Evolutionary conservation across 2,888 invertebrate species (phyloP), one percentile per base, ranked within the genome.

Genomic region (Troides aeacus): DNA sequence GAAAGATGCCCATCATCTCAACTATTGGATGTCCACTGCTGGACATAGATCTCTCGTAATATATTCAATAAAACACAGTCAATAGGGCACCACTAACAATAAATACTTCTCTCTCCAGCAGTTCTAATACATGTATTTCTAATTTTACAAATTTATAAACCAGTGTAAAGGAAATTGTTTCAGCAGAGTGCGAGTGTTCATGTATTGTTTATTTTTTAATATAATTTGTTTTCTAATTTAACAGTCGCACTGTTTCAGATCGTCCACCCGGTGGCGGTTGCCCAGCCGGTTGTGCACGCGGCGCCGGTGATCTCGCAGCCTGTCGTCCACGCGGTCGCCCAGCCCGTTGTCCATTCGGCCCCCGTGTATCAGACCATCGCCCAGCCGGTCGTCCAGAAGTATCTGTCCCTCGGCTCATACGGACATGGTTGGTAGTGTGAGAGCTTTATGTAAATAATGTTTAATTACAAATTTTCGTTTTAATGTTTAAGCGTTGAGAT

Each of bases 401-500:
- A 70, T 63, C 66, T 70, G 69, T 76, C 74, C 30, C 73, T 77
- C 21, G 78, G 78, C 8, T 78, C 77, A 46, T 82, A 80, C 70
- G 88, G 87, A 57, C 90, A 90, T 71, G 88, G 89, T n/a, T 91
- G 91, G 91, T 92, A 85, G 79, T 73, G 57, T 65, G 62, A 30
- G 66, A 23, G 64, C 39, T 66, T 69, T 72, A 76, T 81, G 80
- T 84, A 81, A 78, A 79, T 83, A 80, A 80, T 76, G 58, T 74
- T 78, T 73, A 75, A 72, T 74, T 68, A 65, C 74, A 73, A 68
- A 21, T 68, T 63, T 66, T 66, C 46, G 57, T 62, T 71, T 75
- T 59, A 72, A 50, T 71, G 71, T 78, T 75, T 82, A 82, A 82
- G 85, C 85, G 88, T 89, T 87, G 81, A 89, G 87, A 86, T 90